Percentiles rank a stretch among this genome's conserved stretches.
These are phyloP conservation scores for Gymnocheta viridis DNA, from an alignment of 2,888 invertebrate genomes.

Conservation along the genomic window DNA sequence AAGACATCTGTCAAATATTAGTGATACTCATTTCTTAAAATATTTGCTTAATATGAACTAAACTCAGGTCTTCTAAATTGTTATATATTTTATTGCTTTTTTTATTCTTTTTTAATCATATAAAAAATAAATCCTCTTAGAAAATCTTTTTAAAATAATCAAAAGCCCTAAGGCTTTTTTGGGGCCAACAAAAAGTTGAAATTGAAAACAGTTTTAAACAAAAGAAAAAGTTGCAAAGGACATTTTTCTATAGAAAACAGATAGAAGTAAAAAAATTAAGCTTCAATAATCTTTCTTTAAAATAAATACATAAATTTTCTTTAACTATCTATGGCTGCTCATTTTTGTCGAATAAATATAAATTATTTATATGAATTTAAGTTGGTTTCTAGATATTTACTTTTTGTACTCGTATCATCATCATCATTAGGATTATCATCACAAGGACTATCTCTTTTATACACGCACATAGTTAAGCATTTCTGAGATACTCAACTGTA, in stretches of 20 bases:
- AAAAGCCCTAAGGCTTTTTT: background rate
- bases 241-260: background rate
- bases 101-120: background rate
- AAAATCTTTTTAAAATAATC: slow-evolving; percentile 8
- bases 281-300: background rate
- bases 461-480: background rate
- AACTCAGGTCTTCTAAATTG: background rate
- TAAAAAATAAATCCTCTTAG: background rate
- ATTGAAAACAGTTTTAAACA: background rate
- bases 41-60: background rate
- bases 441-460: background rate
- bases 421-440: background rate
- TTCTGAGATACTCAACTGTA: background rate
- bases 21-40: too few relatives aligned
- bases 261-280: background rate
- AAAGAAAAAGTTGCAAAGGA: background rate
- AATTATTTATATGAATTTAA: slow-evolving; percentile 18
- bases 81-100: background rate
- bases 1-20: too few relatives aligned
- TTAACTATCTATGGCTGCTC: slow-evolving; percentile 47
- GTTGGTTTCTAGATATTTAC: slow-evolving; percentile 37
- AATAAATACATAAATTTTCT: background rate
- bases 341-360: slow-evolving; percentile 14
- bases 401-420: background rate
- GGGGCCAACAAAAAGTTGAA: background rate